These are phyloP conservation scores for Chionomys nivalis DNA, from an alignment of 2,113 vertebrate species.

Conservation along the genomic window DNA sequence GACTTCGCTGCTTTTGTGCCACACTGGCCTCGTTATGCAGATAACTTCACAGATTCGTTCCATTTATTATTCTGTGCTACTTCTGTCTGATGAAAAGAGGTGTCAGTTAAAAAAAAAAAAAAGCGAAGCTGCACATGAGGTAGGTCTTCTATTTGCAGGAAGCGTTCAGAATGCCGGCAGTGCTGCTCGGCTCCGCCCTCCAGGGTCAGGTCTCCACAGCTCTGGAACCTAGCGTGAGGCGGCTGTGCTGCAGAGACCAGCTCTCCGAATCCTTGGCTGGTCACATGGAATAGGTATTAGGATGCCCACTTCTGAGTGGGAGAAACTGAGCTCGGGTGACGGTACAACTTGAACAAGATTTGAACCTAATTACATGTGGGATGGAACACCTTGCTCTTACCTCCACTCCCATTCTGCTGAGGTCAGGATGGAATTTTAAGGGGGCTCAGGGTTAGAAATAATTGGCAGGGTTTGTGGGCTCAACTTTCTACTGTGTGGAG, in stretches of 20 bases:
- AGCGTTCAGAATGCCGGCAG: neutral
- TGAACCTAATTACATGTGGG: neutral
- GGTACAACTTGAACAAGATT: neutral
- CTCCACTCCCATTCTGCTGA: neutral
- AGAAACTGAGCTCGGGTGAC: neutral
- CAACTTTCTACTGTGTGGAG: neutral
- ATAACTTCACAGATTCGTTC: constrained; percentile 59
- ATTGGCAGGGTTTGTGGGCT: neutral
- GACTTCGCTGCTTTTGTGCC: constrained; percentile 16
- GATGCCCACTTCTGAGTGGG: neutral
- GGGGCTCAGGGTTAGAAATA: constrained; percentile 10
- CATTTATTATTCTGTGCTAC: constrained; percentile 53
- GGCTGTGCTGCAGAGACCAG: neutral
- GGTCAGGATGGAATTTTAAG: neutral
- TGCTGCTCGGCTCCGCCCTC: neutral
- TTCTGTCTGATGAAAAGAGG: constrained; percentile 23
- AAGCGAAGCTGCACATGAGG: constrained; percentile 2
- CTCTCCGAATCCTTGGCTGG: neutral
- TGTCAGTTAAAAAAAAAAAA: constrained; percentile 62
- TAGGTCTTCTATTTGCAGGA: constrained; percentile 51
- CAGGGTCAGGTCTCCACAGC: neutral
- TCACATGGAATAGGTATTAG: neutral
- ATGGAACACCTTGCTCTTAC: neutral
- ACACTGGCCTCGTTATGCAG: constrained; percentile 53
- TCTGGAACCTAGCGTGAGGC: neutral